Evolutionary conservation across 2,113 vertebrate species (phyloP).

Genomic region (Ellobius talpinus): DNA sequence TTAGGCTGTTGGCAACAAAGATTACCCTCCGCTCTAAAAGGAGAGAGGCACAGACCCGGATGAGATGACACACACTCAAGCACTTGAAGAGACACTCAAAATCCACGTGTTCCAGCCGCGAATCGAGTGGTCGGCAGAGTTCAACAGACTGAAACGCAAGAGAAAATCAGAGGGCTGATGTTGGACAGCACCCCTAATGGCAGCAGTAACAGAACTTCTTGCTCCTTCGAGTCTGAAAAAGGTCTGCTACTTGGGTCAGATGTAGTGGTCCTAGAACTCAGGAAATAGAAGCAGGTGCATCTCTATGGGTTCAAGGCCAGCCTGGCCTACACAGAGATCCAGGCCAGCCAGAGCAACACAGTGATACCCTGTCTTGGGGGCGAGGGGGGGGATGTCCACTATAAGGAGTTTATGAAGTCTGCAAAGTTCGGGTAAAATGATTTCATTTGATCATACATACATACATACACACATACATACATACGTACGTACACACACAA

Average conservation of each 20-base stretch:
- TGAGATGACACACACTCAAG: conserved; percentile 90
- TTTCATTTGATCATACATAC: not conserved
- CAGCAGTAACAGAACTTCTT: not conserved
- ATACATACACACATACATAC: too few species aligned
- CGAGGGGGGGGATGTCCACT: not conserved
- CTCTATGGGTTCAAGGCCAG: not conserved
- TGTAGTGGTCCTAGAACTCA: not conserved
- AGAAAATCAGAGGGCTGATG: not conserved
- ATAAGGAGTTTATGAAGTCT: not conserved
- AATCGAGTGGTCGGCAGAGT: conserved; percentile 95
- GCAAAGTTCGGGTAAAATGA: not conserved
- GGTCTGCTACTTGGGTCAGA: not conserved
- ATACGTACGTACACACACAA: not conserved
- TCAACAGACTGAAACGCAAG: conserved; percentile 91
- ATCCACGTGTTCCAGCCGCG: conserved; percentile 96
- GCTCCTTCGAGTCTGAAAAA: not conserved
- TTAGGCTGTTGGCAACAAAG: conserved; percentile 96
- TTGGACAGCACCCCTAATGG: not conserved
- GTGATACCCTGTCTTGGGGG: not conserved
- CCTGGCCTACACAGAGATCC: too few species aligned
- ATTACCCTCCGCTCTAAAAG: conserved; percentile 97
- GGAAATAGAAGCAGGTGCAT: not conserved
- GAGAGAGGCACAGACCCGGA: conserved; percentile 95
- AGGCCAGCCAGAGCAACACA: not conserved
- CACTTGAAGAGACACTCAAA: conserved; percentile 96